A percentile compares a stretch with the other conserved stretches of the same genome.
phyloP scores from a whole-genome alignment of 2,888 invertebrate species.

The Polia nebulosa region DNA sequence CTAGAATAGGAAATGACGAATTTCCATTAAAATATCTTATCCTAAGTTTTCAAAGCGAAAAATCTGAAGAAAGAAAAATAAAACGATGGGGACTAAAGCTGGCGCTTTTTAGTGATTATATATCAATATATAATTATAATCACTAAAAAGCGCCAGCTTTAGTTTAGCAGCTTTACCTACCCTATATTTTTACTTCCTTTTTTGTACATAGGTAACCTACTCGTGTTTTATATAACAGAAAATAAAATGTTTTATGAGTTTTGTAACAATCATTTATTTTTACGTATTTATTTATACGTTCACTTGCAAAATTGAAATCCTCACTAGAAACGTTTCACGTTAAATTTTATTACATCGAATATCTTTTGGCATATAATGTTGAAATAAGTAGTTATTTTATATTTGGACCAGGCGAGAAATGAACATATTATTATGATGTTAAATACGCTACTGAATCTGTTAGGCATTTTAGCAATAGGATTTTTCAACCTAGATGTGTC shows the following conservation, averaged over 20 bases:
- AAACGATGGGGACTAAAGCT: too few relatives aligned
- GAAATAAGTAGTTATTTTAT: slow-evolving; percentile 22
- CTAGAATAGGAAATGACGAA: neutral
- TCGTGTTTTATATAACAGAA: slow-evolving; percentile 14
- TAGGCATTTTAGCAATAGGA: slow-evolving; percentile 26
- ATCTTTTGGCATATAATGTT: slow-evolving; percentile 28
- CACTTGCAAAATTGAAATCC: slow-evolving; percentile 30
- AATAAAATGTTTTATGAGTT: slow-evolving; percentile 50
- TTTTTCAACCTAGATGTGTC: neutral
- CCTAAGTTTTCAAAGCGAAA: neutral
- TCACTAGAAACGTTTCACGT: slow-evolving; percentile 15
- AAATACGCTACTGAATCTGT: slow-evolving; percentile 30
- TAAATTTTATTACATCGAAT: slow-evolving; percentile 36
- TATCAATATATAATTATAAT: too few relatives aligned
- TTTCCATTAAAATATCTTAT: too few relatives aligned
- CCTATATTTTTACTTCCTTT: neutral
- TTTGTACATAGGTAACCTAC: slow-evolving; percentile 4
- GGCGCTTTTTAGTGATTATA: too few relatives aligned
- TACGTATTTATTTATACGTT: slow-evolving; percentile 34
- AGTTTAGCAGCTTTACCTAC: neutral
- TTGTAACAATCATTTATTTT: slow-evolving; percentile 38
- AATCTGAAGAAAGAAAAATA: too few relatives aligned
- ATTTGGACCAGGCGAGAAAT: slow-evolving; percentile 28
- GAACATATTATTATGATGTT: slow-evolving; percentile 33
- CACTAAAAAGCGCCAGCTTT: too few relatives aligned